Conservation (phyloP, 1,140 invertebrate species). For the Zaprionus lachaisei region DNA sequence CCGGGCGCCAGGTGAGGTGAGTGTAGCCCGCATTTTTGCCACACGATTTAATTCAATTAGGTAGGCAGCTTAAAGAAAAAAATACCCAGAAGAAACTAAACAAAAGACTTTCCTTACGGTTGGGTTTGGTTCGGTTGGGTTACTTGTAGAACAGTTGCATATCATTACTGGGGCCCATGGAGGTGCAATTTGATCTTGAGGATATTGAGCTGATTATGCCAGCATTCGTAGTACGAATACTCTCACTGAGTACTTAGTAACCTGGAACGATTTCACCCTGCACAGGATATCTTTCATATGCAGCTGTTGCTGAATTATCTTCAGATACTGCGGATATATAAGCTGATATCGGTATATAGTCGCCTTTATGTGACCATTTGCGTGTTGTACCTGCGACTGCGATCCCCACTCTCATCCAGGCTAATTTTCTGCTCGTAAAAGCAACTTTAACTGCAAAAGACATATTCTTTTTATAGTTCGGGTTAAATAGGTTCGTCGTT, state of each 20-base stretch:
- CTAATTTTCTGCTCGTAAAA: constrained; percentile 77
- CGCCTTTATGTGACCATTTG: background rate
- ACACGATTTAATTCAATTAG: constrained; percentile 44
- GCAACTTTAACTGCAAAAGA: constrained; percentile 67
- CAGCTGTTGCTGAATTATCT: constrained; percentile 28
- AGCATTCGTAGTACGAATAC: constrained; percentile 36
- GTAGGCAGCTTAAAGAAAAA: constrained; percentile 7
- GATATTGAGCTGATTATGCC: constrained; percentile 63
- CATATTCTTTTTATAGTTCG: constrained; percentile 73
- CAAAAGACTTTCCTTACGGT: background rate
- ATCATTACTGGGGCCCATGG: constrained; percentile 24
- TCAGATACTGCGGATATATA: background rate
- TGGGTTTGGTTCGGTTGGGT: background rate
- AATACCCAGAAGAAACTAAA: background rate
- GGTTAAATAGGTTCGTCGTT: constrained; percentile 40
- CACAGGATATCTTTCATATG: background rate
- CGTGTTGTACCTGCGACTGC: constrained; percentile 22
- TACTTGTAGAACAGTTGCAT: constrained; percentile 28
- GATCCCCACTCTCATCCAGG: constrained; percentile 47
- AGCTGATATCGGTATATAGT: background rate
- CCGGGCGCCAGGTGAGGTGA: constrained; percentile 18
- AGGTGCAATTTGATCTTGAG: constrained; percentile 48
- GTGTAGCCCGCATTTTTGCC: constrained; percentile 20
- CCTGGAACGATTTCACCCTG: background rate
- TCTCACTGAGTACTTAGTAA: background rate